Conservation (phyloP, 2,113 vertebrate species). For the Mus pahari region DNA sequence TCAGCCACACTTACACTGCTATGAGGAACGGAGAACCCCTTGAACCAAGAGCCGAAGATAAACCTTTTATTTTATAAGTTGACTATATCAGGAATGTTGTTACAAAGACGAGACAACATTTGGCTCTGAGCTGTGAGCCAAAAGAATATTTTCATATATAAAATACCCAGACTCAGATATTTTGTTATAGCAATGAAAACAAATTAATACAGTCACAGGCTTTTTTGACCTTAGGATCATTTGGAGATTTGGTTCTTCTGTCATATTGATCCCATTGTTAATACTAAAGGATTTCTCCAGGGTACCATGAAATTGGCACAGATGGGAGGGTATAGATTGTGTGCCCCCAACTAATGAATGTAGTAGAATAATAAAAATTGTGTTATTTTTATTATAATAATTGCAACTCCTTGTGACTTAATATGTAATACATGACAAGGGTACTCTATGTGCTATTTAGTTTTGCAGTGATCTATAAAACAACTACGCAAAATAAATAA, state of each 20-base stretch:
- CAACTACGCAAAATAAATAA: neutral
- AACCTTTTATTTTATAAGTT: neutral
- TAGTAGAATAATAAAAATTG: neutral
- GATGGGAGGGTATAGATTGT: neutral
- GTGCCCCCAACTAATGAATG: neutral
- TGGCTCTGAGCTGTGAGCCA: neutral
- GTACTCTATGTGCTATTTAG: neutral
- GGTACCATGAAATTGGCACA: neutral
- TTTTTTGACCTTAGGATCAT: neutral
- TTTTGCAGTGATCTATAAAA: neutral
- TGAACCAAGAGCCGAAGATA: neutral
- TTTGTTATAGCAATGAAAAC: neutral
- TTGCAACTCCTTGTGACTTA: neutral
- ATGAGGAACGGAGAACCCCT: neutral
- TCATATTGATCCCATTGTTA: neutral
- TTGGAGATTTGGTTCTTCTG: neutral
- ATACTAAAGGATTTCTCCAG: neutral
- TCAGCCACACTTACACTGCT: no score
- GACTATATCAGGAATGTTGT: neutral
- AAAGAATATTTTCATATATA: neutral
- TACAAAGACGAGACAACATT: neutral
- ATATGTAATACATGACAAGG: neutral
- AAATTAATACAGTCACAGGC: neutral
- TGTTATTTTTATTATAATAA: neutral
- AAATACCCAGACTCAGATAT: neutral